Base-by-base conservation (phyloP, 2,113 vertebrate genomes). In the Hylia prasina region DNA sequence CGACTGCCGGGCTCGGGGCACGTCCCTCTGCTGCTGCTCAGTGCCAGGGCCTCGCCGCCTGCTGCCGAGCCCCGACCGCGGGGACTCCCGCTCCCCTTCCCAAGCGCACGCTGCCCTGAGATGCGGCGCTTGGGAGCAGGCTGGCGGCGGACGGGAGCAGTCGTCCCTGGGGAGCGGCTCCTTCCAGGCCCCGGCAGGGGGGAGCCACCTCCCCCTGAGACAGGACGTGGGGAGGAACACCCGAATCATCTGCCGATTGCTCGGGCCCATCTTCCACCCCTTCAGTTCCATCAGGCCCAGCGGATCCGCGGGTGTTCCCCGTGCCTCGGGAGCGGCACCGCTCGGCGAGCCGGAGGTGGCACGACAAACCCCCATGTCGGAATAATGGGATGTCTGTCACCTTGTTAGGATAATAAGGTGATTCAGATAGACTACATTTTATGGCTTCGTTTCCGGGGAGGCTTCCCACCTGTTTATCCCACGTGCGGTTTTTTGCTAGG, bases 401-500 rank as follows among this genome's bases (percentile, higher is more conserved):
- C 7, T 12, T 21, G 33, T 54, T 35, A 20, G 64, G 13, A 47
- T 51, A 42, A 63, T 13, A 4, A n/a, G 37, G 9, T 35, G n/a
- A 7, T n/a, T 71, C 47, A 54, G 81, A 51, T 30, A 57, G 51
- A 42, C 71, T 45, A 2, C 24, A 6, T 68, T 14, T 40, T 27
- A 4, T 33, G n/a, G 14, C 71, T 86, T 56, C 17, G 0, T 51
- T 79, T 39, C 28, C 6, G 25, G 70, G 30, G 22, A 53, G 48
- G 12, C 63, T 70, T 50, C 65, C n/a, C 44, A 4, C 17, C 24
- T 35, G 82, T 33, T 80, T 76, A n/a, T 68, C 39, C 70, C 78
- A 79, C 82, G 30, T 70, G 21, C 70, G 25, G 7, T 61, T 87
- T 90, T 56, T 91, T 61, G 82, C 72, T 96, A 98, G 98, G 98